Conservation (phyloP, 2,888 invertebrate genomes). For the Andrena marginata region DNA sequence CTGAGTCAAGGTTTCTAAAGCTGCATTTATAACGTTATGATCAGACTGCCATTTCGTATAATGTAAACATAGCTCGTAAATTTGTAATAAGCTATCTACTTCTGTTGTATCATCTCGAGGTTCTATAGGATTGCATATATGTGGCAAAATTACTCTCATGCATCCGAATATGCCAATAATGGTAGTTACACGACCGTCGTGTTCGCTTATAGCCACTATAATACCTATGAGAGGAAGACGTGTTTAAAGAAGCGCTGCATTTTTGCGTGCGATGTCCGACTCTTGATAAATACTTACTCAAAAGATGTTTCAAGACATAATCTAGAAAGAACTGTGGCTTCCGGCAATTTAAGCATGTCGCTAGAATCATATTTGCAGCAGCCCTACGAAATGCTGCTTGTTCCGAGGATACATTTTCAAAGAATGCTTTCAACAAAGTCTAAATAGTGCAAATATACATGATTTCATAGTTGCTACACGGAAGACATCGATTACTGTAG, state of each 20-base stretch:
- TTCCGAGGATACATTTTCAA: constrained; percentile 86
- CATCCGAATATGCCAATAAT: constrained; percentile 90
- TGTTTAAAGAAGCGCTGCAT: constrained; percentile 13
- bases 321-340: constrained; percentile 89
- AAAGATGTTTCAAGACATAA: constrained; percentile 88
- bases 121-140: constrained; percentile 80
- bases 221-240: constrained; percentile 57
- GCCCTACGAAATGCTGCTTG: constrained; percentile 92
- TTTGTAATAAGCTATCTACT: constrained; percentile 86
- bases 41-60: constrained; percentile 89
- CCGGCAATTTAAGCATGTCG: constrained; percentile 92
- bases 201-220: constrained; percentile 56
- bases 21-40: constrained; percentile 95
- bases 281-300: constrained; percentile 84
- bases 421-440: constrained; percentile 87
- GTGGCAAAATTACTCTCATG: constrained; percentile 88
- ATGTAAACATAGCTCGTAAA: constrained; percentile 92
- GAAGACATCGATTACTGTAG: constrained; percentile 4
- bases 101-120: constrained; percentile 65
- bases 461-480: not conserved
- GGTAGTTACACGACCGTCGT: constrained; percentile 79
- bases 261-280: not conserved
- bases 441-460: constrained; percentile 73
- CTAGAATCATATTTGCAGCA: constrained; percentile 92
- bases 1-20: constrained; percentile 90